Base-by-base conservation (phyloP, 2,888 invertebrate species). In the Caenorhabditis afra region DNA sequence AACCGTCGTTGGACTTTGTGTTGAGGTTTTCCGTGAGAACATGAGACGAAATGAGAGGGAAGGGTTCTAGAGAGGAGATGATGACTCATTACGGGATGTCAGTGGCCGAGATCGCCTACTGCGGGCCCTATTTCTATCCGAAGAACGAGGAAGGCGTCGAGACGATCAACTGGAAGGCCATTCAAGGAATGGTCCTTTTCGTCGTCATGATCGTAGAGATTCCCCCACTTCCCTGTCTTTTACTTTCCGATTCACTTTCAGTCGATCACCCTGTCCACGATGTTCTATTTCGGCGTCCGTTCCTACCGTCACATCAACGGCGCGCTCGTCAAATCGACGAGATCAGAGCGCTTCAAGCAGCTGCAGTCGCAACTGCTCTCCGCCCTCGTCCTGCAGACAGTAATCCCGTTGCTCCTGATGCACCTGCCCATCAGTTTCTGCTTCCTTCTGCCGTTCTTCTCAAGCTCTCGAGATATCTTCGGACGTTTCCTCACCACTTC, bases 381-480 rank as follows among this genome's bases (percentile, higher is more conserved):
- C 50, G 62, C 62, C 11, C 50, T 62, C 10, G 39, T 62, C 20
- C 10, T 50, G 39, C 62, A 62, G 20, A 62, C 62, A 1, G 29
- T 49, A 3, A 62, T 62, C 39, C 62, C 62, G 16, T 22, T 62
- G n/a, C 29, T 18, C 50, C 62, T 62, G 14, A 62, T 62, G 62
- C 50, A 62, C 18, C 11, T 62, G 18, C 62, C 62, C 20, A 29
- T 20, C 4, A 29, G 50, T 10, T 12, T 62, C 37, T 50, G 49
- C 35, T 62, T 50, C 39, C 8, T 50, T 2, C 18, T 50, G 1
- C 49, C 62, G 5, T 39, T 50, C n/a, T 62, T 62, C 16, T 37
- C 37, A 2, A 22, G 14, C n/a, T 22, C 49, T 4, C 49, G 20
- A 37, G 62, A 16, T 12, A 8, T 49, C 7, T 35, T 22, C 22